These are phyloP conservation scores for Epinephelus moara DNA, from an alignment of 2,113 vertebrate genomes.

Conservation along the genomic window DNA sequence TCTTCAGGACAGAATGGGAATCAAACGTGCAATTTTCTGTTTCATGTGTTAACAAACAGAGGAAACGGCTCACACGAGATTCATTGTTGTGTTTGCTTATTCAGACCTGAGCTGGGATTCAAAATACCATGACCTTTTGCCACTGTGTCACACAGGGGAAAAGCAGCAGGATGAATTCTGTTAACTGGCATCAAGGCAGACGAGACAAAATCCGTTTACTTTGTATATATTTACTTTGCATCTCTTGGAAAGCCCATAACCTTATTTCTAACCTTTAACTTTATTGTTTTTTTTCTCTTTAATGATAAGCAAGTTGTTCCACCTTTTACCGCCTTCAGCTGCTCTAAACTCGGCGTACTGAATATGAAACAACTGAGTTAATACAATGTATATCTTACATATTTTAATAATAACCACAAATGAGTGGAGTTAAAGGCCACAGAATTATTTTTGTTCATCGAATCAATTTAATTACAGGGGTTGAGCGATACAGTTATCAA, in stretches of 20 bases:
- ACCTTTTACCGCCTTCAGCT: background rate
- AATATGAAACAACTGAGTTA: slow-evolving; percentile 16
- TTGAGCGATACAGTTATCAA: slow-evolving; percentile 44
- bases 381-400: background rate
- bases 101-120: slow-evolving; percentile 41
- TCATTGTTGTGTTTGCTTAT: slow-evolving; percentile 52
- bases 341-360: background rate
- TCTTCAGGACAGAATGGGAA: slow-evolving; percentile 24
- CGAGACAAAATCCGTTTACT: background rate
- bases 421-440: slow-evolving; percentile 51
- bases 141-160: slow-evolving; percentile 11
- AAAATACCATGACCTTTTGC: slow-evolving; percentile 66
- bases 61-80: slow-evolving; percentile 21
- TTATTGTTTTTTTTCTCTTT: background rate
- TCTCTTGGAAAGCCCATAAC: background rate
- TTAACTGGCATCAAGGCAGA: slow-evolving; percentile 7
- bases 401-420: slow-evolving; percentile 38
- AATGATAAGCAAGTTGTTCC: background rate
- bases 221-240: too few species aligned
- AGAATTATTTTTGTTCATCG: slow-evolving; percentile 50
- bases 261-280: background rate
- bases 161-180: slow-evolving; percentile 21
- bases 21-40: slow-evolving; percentile 22
- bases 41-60: slow-evolving; percentile 30
- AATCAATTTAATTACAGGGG: slow-evolving; percentile 61